Evolutionary conservation across 2,888 invertebrate species (phyloP), one percentile per base, ranked within the genome.

Genomic region (Pristionchus fissidentatus): DNA sequence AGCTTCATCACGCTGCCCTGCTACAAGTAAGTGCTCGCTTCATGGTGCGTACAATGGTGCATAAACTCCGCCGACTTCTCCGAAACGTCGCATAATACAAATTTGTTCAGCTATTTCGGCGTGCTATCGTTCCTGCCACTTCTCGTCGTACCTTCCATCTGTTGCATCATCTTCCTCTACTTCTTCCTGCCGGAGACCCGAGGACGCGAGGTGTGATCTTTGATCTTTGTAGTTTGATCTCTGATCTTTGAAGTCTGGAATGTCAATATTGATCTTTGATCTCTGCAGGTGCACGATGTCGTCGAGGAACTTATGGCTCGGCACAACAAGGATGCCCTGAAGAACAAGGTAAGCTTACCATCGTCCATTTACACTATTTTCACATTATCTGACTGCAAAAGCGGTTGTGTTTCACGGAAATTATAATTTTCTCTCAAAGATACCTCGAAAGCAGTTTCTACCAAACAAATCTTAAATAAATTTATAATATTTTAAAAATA

Each of bases 111-210:
- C n/a, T 35, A 66, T 35, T 84, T 89, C 77, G 85, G 85, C 10
- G 86, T 86, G 0, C 87, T 90, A 85, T 84, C 87, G 1, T 89
- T 89, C 82, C 75, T 89, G 22, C 89, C 89, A 15, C 79, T 89
- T 13, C 83, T 90, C 70, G 83, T 85, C 75, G 77, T 86, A 41
- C 85, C 84, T 19, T 87, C 85, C 32, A 70, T 43, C 19, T 22
- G 89, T 60, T 89, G 85, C 52, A 57, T 88, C 49, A 32, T 85
- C 22, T 86, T 87, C 80, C 82, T 88, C 29, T 83, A 57, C 81
- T 57, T 70, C 79, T 84, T 84, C 32, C 84, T 89, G 82, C 89
- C 89, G 4, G 89, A 89, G 77, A 89, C 89, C 15, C 84, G 84
- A 81, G 88, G 87, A 55, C 78, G 87, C 26, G 89, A 89, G 82